These are phyloP conservation scores for Ovis aries DNA, from an alignment of 2,113 vertebrate species.

Conservation along the genomic window ARS-UI_Ramb_v3.0 NC_056069.1:64372001-64372500, in stretches of 20 bases:
- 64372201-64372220: too few species aligned
- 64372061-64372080: not conserved
- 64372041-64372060: not conserved
- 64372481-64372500: not conserved
- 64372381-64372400: not conserved
- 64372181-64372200: not conserved
- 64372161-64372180: too few species aligned
- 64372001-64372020: fast-evolving
- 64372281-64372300: not conserved
- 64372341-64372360: not conserved
- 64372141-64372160: not conserved
- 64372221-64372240: not conserved
- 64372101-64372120: not conserved
- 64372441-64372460: not conserved
- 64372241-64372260: fast-evolving
- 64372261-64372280: not conserved
- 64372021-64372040: not conserved
- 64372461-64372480: not conserved
- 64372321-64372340: not conserved
- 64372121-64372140: not conserved
- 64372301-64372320: fast-evolving
- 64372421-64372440: not conserved
- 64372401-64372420: not conserved
- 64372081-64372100: too few species aligned
- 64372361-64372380: too few species aligned